phyloP scores from a whole-genome alignment of 2,888 invertebrate species.

The Hecatera dysodea region DNA sequence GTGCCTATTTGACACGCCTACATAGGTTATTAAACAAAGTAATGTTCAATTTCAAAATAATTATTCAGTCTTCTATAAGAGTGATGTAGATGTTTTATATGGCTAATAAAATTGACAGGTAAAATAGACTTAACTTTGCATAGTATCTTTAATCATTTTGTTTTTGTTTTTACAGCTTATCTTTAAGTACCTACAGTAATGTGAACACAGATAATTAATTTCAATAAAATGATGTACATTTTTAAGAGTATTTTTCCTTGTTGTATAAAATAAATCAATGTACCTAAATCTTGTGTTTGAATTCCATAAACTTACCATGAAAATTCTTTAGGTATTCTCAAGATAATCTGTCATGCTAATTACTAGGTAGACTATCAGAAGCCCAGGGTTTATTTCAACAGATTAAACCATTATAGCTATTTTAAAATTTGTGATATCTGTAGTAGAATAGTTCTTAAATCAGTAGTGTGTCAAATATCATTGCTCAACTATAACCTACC shows the following conservation, averaged over 20 bases:
- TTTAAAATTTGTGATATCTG: conserved; percentile 1
- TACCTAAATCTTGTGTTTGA: background rate
- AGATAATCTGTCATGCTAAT: background rate
- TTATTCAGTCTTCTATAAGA: conserved; percentile 60
- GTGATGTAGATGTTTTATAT: conserved; percentile 52
- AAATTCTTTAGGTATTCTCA: too few species aligned
- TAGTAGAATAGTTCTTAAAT: background rate
- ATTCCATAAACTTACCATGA: background rate
- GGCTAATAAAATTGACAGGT: conserved; percentile 2
- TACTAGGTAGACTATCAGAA: background rate
- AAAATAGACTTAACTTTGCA: background rate
- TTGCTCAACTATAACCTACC: background rate
- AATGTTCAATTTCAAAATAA: conserved; percentile 29
- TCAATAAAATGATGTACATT: conserved; percentile 2
- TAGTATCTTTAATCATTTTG: background rate
- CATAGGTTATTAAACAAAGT: conserved; percentile 1
- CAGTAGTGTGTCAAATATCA: conserved; percentile 1
- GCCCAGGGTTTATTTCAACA: too few species aligned
- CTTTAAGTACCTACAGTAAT: conserved; percentile 15
- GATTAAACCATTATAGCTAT: too few species aligned
- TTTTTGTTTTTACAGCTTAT: background rate
- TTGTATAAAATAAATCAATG: background rate
- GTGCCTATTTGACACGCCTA: conserved; percentile 3
- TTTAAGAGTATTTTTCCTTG: conserved; percentile 3
- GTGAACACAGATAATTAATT: conserved; percentile 36